phyloP scores from a whole-genome alignment of 2,888 invertebrate species.

The Arge pagana region DNA sequence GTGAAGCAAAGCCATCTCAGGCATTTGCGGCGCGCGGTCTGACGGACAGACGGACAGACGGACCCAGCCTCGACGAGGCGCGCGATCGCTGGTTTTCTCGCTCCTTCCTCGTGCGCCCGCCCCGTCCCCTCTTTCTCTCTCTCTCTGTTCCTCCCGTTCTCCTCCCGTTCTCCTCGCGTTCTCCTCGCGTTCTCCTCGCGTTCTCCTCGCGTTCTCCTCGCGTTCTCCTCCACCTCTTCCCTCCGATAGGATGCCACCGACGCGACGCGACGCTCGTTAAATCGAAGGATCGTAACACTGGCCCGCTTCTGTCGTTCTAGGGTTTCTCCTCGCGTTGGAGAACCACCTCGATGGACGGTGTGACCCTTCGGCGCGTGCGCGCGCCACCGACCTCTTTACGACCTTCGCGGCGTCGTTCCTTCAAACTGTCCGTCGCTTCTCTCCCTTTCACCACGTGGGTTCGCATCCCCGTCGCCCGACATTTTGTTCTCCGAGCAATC shows the following conservation, averaged over 20 bases:
- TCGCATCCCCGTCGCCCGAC: no score
- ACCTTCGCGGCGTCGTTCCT: no score
- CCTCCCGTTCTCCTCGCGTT: slow-evolving; percentile 6
- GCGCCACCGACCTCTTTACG: no score
- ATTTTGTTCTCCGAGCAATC: no score
- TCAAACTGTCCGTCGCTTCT: no score
- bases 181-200: slow-evolving; percentile 5
- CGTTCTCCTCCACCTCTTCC: slow-evolving; percentile 7
- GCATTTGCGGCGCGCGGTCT: slow-evolving; percentile 48
- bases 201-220: slow-evolving; percentile 10
- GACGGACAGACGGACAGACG: slow-evolving; percentile 46
- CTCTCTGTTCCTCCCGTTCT: slow-evolving; percentile 3
- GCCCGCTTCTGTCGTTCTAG: slow-evolving; percentile 14
- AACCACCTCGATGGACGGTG: no score
- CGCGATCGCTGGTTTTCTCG: slow-evolving; percentile 4
- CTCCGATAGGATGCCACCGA: slow-evolving; percentile 5
- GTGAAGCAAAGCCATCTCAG: slow-evolving; percentile 41
- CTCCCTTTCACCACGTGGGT: no score
- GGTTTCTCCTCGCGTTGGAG: no score
- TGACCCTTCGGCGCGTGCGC: no score
- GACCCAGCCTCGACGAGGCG: no score
- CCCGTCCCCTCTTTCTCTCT: slow-evolving; percentile 21
- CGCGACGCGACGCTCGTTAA: slow-evolving; percentile 10
- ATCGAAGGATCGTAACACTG: slow-evolving; percentile 16
- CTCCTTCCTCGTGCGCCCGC: slow-evolving; percentile 17